Conservation (phyloP, 2,797 vertebrate genomes). For the Paguma larvata region DNA sequence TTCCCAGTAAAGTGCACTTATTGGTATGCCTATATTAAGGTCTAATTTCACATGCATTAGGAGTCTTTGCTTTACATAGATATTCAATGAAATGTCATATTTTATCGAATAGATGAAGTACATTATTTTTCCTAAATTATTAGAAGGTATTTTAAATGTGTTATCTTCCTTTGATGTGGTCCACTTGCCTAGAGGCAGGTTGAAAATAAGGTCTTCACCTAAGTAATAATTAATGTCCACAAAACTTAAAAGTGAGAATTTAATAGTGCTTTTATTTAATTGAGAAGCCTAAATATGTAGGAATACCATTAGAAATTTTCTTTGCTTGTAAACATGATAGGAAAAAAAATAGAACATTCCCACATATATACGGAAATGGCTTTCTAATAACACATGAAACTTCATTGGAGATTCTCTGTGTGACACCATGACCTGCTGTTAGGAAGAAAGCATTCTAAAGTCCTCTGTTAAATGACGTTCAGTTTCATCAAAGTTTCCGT, state of each 20-base stretch:
- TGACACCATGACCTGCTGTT: not conserved
- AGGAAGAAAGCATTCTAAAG: not conserved
- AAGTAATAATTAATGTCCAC: not conserved
- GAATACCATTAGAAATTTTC: slow-evolving; percentile 16
- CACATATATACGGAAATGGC: not conserved
- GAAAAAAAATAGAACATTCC: not conserved
- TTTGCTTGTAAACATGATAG: slow-evolving; percentile 10
- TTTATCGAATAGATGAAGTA: slow-evolving; percentile 37
- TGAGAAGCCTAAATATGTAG: not conserved
- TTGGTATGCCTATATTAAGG: not conserved
- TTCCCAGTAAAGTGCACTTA: not conserved
- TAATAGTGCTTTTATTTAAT: slow-evolving; percentile 39
- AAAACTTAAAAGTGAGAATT: not conserved
- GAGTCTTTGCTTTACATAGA: slow-evolving; percentile 1
- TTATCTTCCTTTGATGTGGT: slow-evolving; percentile 37
- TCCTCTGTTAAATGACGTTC: not conserved
- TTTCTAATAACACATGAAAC: not conserved
- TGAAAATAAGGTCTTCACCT: slow-evolving; percentile 22
- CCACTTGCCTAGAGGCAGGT: not conserved
- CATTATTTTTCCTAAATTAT: slow-evolving; percentile 3
- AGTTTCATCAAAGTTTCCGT: not conserved
- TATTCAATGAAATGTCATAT: not conserved
- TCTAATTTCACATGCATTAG: not conserved
- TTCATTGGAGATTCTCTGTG: not conserved
- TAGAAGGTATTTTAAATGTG: slow-evolving; percentile 33